phyloP scores from a whole-genome alignment of 2,797 vertebrate genomes.

The Spinus pinus region DNA sequence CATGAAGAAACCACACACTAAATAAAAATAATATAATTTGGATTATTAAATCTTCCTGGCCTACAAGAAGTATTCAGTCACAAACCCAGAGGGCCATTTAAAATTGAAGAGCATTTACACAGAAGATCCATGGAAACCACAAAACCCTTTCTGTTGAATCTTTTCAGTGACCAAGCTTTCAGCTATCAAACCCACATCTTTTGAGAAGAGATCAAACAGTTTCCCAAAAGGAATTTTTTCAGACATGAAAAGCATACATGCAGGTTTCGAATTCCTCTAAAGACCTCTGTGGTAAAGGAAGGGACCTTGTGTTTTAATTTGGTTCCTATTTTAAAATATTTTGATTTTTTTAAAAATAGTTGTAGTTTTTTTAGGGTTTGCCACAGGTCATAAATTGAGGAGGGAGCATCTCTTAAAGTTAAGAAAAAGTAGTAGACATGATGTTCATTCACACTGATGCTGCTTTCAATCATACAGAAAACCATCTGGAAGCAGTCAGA shows the following conservation, averaged over 20 bases:
- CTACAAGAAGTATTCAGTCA: not conserved
- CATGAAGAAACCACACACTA: conserved; percentile 28
- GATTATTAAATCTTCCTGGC: conserved; percentile 47
- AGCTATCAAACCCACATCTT: not conserved
- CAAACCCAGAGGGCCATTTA: conserved; percentile 40
- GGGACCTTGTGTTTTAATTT: not conserved
- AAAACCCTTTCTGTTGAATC: not conserved
- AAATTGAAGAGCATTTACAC: conserved; percentile 5
- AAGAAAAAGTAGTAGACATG: not conserved
- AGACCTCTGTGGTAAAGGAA: not conserved
- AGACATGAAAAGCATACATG: not conserved
- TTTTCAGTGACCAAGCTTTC: not conserved
- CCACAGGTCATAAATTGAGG: not conserved
- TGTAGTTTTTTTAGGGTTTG: not conserved
- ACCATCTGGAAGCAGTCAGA: not conserved
- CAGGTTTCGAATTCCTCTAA: not conserved
- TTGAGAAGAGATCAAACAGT: not conserved
- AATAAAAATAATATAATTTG: conserved; percentile 59
- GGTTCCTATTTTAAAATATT: not conserved
- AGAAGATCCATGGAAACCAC: conserved; percentile 22
- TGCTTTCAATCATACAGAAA: not conserved
- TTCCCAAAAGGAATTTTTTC: not conserved
- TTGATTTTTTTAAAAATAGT: not conserved
- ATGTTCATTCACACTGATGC: not conserved
- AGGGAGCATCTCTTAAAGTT: not conserved